A percentile compares a stretch with the other conserved stretches of the same genome.
Conservation (phyloP, 2,888 invertebrate genomes). For the Ophioninae sp. region DNA sequence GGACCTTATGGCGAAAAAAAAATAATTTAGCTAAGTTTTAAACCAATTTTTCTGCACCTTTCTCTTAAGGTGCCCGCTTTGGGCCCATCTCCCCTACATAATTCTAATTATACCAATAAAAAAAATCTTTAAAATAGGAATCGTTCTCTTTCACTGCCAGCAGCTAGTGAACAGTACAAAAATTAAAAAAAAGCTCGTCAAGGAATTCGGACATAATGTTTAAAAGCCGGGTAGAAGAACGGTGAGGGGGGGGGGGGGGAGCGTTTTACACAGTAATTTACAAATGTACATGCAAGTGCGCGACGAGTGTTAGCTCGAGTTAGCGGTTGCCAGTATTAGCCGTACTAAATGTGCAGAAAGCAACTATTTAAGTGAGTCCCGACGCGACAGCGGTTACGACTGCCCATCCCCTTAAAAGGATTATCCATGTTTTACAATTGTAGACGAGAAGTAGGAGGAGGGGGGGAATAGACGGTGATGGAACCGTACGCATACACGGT, state of each 20-base stretch:
- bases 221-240: too few species aligned
- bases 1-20: too few species aligned
- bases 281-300: constrained; percentile 2
- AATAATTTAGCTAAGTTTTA: too few species aligned
- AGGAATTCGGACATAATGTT: too few species aligned
- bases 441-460: constrained; percentile 10
- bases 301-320: constrained; percentile 15
- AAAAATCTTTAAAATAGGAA: too few species aligned
- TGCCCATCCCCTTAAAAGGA: constrained; percentile 57
- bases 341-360: constrained; percentile 32
- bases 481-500: constrained; percentile 16
- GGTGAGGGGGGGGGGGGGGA: background rate
- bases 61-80: too few species aligned
- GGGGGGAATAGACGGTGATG: constrained; percentile 8
- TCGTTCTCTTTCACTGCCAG: too few species aligned
- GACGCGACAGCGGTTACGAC: constrained; percentile 54
- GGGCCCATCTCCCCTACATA: too few species aligned
- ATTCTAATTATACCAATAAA: too few species aligned
- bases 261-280: background rate
- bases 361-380: constrained; percentile 51
- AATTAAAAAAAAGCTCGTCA: too few species aligned
- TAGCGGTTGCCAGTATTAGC: constrained; percentile 27
- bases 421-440: constrained; percentile 53
- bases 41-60: too few species aligned
- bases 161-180: too few species aligned